A percentile compares a stretch with the other conserved stretches of the same genome.
Conservation (phyloP, 2,888 invertebrate genomes). For the Drosophila siamana region DNA sequence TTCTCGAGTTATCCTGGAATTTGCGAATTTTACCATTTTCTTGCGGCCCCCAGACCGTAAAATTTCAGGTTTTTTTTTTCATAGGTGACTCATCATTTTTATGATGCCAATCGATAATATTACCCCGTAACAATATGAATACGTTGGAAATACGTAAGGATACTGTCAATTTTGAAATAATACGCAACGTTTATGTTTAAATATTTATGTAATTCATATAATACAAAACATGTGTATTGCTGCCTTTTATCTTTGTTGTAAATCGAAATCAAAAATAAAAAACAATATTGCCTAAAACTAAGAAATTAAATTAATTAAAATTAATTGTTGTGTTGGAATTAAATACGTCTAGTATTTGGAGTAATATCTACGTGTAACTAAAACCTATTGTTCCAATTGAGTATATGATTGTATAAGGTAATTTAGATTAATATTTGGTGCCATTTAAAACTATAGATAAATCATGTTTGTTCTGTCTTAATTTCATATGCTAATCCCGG, state of each 20-base stretch:
- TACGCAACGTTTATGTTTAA: neutral
- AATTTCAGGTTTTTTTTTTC: too few relatives aligned
- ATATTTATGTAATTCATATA: conserved; percentile 34
- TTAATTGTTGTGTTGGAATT: conserved; percentile 28
- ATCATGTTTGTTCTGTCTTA: conserved; percentile 2
- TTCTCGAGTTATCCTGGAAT: neutral
- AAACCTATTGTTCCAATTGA: conserved; percentile 37
- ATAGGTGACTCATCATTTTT: too few relatives aligned
- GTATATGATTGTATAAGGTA: conserved; percentile 37
- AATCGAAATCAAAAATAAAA: conserved; percentile 23
- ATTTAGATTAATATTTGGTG: conserved; percentile 73
- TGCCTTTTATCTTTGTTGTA: conserved; percentile 21
- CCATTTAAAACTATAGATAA: conserved; percentile 20
- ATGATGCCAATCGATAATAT: too few relatives aligned
- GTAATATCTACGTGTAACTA: conserved; percentile 12
- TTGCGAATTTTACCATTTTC: neutral
- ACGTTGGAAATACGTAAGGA: too few relatives aligned
- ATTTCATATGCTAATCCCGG: conserved; percentile 3
- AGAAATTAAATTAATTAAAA: conserved; percentile 8
- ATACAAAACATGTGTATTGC: conserved; percentile 30
- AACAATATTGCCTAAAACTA: conserved; percentile 38
- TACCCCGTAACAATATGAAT: too few relatives aligned
- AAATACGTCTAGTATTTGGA: conserved; percentile 12
- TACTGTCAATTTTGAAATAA: too few relatives aligned
- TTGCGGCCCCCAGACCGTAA: too few relatives aligned